Evolutionary conservation across 2,113 vertebrate species (phyloP), one percentile per base, ranked within the genome.

Genomic region (Xiphorhynchus elegans): DNA sequence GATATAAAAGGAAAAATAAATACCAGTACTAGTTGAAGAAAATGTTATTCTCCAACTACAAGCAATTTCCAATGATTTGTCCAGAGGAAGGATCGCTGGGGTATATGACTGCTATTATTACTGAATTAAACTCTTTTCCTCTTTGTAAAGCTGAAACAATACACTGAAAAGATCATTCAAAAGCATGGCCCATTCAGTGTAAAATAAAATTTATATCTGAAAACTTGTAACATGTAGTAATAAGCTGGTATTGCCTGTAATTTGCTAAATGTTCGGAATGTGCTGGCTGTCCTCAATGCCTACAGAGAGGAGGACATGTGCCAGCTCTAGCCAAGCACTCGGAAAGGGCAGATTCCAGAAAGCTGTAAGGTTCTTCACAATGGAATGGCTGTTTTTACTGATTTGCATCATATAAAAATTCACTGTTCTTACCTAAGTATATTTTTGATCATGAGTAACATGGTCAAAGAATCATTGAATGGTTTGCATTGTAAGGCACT

Each of bases 271-370:
- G 25, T 66, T 82, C 26, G 23, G 58, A 55, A 23, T 42, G 13
- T 83, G 47, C 72, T 59, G 58, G 14, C 52, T 83, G 25, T 63
- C 33, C 75, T 49, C 24, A 52, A 37, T 68, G 17, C 62, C 42
- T 46, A 25, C 1, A 4, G 53, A 62, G 56, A 53, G 0, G 0
- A 16, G 17, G 37, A 37, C 59, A 33, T 1, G 24, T 44, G 84
- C 80, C 53, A 86, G 0, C 44, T 37, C 59, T 63, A 37, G 79
- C 46, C 47, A 40, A 72, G 33, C 17, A 52, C 37, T 84, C 19
- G 33, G 24, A 93, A 84, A 25, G 28, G 50, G 17, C 29, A 84
- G 49, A 79, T 59, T 64, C 39, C 53, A 69, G 31, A 78, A 67
- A 70, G 40, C 19, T n/a, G 42, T 24, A 77, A 69, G 14, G 47